Conservation (phyloP, 2,888 invertebrate genomes). For the Drosophila fulvimacula region DNA sequence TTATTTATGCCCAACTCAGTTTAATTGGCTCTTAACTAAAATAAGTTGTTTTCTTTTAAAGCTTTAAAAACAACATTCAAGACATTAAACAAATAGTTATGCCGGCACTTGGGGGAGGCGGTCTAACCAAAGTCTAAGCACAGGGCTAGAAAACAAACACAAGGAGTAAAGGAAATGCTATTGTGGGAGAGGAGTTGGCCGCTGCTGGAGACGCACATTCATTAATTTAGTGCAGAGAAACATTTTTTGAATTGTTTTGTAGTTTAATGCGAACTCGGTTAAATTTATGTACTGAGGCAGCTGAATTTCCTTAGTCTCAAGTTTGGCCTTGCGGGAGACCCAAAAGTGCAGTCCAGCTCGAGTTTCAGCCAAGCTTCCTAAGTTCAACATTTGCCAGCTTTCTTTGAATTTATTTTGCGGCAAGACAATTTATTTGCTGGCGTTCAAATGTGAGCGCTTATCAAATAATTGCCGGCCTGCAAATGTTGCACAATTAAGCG, state of each 20-base stretch:
- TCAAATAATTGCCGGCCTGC: constrained; percentile 85
- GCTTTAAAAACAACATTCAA: not conserved
- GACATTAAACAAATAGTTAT: not conserved
- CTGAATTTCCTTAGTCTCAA: constrained; percentile 55
- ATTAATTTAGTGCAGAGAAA: constrained; percentile 74
- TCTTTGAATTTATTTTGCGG: constrained; percentile 76
- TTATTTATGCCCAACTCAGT: not conserved
- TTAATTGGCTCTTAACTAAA: not conserved
- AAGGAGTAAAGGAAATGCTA: constrained; percentile 8
- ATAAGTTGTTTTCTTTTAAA: not conserved
- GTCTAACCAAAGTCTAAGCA: constrained; percentile 3
- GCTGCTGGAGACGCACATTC: constrained; percentile 56
- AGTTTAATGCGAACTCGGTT: constrained; percentile 56
- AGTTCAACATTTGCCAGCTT: constrained; percentile 66
- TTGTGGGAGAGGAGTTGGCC: not conserved
- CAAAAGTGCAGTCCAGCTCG: constrained; percentile 32
- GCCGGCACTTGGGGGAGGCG: not conserved
- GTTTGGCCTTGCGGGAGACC: constrained; percentile 46
- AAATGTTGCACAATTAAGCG: constrained; percentile 83
- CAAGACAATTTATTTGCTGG: constrained; percentile 68
- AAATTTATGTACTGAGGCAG: constrained; percentile 76
- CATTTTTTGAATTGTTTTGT: constrained; percentile 78
- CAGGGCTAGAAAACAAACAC: not conserved
- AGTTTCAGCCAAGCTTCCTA: constrained; percentile 26
- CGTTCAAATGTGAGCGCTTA: constrained; percentile 79